Evolutionary conservation across 2,113 vertebrate species (phyloP).

Genomic region (Zosterops lateralis): DNA sequence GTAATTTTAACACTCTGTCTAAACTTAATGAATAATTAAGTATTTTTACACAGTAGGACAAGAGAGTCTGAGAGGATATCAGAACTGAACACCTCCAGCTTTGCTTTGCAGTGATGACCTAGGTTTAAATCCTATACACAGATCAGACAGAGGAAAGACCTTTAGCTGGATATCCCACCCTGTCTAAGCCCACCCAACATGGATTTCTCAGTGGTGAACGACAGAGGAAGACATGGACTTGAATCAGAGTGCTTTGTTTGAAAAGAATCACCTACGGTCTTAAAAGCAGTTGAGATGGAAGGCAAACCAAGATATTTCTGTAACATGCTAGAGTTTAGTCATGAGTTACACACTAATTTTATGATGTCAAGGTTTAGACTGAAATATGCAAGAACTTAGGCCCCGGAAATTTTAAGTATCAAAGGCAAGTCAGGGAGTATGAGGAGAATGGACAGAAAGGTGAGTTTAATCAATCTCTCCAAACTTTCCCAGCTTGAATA

Average conservation of each 20-base stretch:
- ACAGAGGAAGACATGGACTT: not conserved
- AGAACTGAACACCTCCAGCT: not conserved
- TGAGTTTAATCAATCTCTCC: not conserved
- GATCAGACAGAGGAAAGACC: not conserved
- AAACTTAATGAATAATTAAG: constrained; percentile 21
- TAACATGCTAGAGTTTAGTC: not conserved
- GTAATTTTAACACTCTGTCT: not conserved
- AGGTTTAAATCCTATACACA: not conserved
- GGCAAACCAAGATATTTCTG: not conserved
- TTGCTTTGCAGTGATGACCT: not conserved
- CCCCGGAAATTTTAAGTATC: not conserved
- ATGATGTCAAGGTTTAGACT: not conserved
- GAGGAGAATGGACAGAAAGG: not conserved
- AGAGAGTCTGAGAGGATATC: not conserved
- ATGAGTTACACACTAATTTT: not conserved
- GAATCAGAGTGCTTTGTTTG: not conserved
- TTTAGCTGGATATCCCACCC: not conserved
- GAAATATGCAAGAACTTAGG: not conserved
- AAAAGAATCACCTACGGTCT: not conserved
- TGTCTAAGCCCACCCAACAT: not conserved
- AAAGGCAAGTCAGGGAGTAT: not conserved
- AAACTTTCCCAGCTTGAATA: not conserved
- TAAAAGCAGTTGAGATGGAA: not conserved
- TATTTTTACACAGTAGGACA: not conserved
- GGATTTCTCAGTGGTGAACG: not conserved